Base-by-base conservation (phyloP, 2,113 vertebrate genomes). In the Geothlypis trichas region DNA sequence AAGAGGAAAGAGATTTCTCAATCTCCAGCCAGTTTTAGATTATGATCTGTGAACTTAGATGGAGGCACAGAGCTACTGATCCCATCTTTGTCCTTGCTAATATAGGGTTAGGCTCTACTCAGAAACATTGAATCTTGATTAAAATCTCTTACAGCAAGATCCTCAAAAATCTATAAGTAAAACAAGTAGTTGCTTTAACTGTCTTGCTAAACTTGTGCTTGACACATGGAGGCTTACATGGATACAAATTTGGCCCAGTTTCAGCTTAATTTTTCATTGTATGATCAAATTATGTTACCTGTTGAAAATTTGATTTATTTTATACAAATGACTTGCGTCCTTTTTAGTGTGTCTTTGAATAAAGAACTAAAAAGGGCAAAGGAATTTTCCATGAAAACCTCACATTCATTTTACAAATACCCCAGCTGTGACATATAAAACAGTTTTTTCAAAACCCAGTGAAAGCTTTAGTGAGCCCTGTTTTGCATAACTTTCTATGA, bases 61-160 rank as follows among this genome's bases (percentile, higher is more conserved):
- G 22, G 27, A 26, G 16, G 3, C 66, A 75, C 0, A 0, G 30
- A 65, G 55, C 39, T 63, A 55, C 46, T 0, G 0, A 71, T 57
- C 46, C 14, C 5, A n/a, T 79, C 74, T 31, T 72, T 42, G 13
- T 68, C 31, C 54, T 59, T 83, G 41, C 44, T 68, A 58, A 44
- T 2, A 0, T 4, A 3, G 16, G 22, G 9, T 66, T 84, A 4
- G 20, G 23, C 12, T 90, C 15, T 52, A 13, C 66, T 84, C 71
- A 57, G 44, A 72, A 79, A 61, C 22, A n/a, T 4, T 13, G 27
- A 47, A 42, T 82, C 58, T 78, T 65, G 35, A 79, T 87, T 91
- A 57, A 91, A 87, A 87, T 63, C 4, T 0, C 35, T 63, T 79
- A 57, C 15, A 61, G 24, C 8, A 41, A 61, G 22, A 5, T 72